phyloP scores from a whole-genome alignment of 2,888 invertebrate genomes.

The Anthoptus insignis region DNA sequence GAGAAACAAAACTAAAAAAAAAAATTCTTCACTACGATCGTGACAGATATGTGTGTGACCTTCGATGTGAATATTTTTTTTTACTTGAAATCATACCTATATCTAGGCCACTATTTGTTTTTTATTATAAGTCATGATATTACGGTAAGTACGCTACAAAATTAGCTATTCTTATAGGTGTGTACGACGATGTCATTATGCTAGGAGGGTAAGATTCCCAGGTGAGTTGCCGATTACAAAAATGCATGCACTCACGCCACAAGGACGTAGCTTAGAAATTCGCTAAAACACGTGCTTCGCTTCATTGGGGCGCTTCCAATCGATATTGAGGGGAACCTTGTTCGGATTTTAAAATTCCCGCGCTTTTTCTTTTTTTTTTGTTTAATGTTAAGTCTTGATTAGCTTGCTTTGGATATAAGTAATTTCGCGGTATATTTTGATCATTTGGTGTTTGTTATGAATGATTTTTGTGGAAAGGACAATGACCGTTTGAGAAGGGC shows the following conservation, averaged over 20 bases:
- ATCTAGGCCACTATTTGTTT: too few species aligned
- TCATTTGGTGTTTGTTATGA: neutral
- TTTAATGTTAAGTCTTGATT: neutral
- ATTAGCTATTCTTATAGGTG: slow-evolving; percentile 24
- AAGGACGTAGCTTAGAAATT: slow-evolving; percentile 26
- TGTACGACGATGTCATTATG: slow-evolving; percentile 30
- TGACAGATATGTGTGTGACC: neutral
- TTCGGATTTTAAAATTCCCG: slow-evolving; percentile 12
- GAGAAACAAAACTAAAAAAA: too few species aligned
- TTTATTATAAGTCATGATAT: too few species aligned
- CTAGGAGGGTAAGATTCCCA: slow-evolving; percentile 30
- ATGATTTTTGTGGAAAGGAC: neutral
- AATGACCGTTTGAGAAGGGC: neutral
- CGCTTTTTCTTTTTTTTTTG: neutral
- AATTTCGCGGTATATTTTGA: neutral
- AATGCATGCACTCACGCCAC: slow-evolving; percentile 34
- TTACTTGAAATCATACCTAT: neutral
- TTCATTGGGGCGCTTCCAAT: slow-evolving; percentile 46
- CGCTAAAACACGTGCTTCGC: slow-evolving; percentile 52
- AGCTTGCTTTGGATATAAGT: neutral
- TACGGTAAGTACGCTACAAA: slow-evolving; percentile 2
- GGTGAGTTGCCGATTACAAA: slow-evolving; percentile 24
- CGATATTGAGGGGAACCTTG: slow-evolving; percentile 41
- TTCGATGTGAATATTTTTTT: neutral
- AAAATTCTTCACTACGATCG: neutral